Conservation (phyloP, 2,888 invertebrate genomes). For the Orthosia cruda region DNA sequence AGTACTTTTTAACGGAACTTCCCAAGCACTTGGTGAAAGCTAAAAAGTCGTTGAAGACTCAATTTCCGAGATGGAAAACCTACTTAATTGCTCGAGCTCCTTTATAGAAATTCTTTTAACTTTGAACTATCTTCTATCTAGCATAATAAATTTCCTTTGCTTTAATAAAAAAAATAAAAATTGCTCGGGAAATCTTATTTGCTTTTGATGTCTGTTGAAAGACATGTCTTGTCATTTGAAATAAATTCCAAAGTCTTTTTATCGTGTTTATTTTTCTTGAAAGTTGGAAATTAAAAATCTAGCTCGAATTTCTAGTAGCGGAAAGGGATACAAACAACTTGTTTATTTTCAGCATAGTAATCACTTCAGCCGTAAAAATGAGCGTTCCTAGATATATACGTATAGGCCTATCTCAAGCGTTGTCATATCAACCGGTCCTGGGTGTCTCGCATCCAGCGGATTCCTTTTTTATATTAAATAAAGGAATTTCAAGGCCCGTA, state of each 20-base stretch:
- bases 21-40: conserved; percentile 38
- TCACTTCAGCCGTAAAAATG: neutral
- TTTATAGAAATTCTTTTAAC: conserved; percentile 50
- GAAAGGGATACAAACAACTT: no score
- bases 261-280: neutral
- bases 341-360: no score
- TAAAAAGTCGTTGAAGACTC: conserved; percentile 58
- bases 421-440: no score
- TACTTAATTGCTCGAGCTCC: conserved; percentile 50
- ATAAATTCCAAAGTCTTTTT: neutral
- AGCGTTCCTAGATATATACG: no score
- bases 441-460: no score
- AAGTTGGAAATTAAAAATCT: neutral
- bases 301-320: neutral
- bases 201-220: conserved; percentile 12
- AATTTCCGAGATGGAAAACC: conserved; percentile 63
- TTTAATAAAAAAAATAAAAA: conserved; percentile 24
- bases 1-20: conserved; percentile 59
- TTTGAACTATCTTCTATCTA: conserved; percentile 47
- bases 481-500: conserved; percentile 11
- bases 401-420: no score
- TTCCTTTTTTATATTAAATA: neutral
- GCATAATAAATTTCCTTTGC: conserved; percentile 38
- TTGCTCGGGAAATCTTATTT: conserved; percentile 2
- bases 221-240: conserved; percentile 8